Evolutionary conservation across 1,140 invertebrate species (phyloP).

Genomic region (Ceratina japonica): DNA sequence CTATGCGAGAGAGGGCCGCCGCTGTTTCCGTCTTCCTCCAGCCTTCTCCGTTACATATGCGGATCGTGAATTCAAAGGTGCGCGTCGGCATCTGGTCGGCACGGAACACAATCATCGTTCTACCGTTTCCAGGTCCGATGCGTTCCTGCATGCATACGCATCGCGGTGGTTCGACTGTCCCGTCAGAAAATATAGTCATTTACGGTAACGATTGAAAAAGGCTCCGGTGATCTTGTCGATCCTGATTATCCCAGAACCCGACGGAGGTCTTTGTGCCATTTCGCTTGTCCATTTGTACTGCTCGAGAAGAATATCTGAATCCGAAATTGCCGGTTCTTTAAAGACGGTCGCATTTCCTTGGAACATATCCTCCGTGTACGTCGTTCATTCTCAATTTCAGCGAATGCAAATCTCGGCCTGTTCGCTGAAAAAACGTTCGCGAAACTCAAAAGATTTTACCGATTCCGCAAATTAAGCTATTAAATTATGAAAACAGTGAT

Average conservation of each 20-base stretch:
- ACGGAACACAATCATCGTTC: slow-evolving; percentile 23
- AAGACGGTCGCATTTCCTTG: background rate
- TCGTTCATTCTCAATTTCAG: too few relatives aligned
- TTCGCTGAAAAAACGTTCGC: too few relatives aligned
- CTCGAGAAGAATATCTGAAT: too few relatives aligned
- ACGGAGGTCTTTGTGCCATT: background rate
- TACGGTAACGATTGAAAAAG: background rate
- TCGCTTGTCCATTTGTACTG: too few relatives aligned
- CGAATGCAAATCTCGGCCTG: too few relatives aligned
- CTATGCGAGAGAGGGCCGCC: slow-evolving; percentile 39
- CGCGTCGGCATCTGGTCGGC: slow-evolving; percentile 33
- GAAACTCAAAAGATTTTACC: too few relatives aligned
- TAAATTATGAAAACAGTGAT: background rate
- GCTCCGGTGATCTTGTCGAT: background rate
- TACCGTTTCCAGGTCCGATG: slow-evolving; percentile 35
- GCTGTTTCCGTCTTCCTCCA: background rate
- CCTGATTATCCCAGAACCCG: background rate
- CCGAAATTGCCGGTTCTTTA: background rate
- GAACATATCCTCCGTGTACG: too few relatives aligned
- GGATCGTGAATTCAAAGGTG: slow-evolving; percentile 22
- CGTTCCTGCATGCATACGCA: slow-evolving; percentile 7
- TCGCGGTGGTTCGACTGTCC: background rate
- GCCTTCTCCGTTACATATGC: background rate
- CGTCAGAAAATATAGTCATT: slow-evolving; percentile 38
- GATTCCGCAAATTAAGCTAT: background rate